These are phyloP conservation scores for Thrips palmi DNA, from an alignment of 1,140 invertebrate genomes.

Conservation along the genomic window DNA sequence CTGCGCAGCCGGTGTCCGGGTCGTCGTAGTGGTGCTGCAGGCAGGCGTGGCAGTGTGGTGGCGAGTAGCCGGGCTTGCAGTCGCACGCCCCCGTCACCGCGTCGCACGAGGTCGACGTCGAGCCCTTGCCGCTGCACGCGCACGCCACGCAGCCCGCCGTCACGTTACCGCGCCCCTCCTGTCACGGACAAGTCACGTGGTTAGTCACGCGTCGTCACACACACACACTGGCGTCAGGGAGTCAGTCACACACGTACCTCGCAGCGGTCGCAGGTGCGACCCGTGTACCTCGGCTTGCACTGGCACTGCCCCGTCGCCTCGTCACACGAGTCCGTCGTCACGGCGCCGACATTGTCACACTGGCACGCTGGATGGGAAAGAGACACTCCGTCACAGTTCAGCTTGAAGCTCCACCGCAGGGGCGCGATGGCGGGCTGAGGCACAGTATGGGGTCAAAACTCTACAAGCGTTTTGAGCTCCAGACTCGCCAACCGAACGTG, in stretches of 20 bases:
- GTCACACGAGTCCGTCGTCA: constrained; percentile 55
- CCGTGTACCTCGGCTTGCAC: constrained; percentile 64
- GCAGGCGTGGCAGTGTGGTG: constrained; percentile 25
- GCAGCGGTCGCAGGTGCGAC: constrained; percentile 74
- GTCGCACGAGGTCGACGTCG: constrained; percentile 49
- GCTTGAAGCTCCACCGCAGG: too few relatives aligned
- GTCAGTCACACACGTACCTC: constrained; percentile 33
- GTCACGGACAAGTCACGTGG: too few relatives aligned
- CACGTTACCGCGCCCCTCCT: constrained; percentile 38
- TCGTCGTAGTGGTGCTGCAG: constrained; percentile 29
- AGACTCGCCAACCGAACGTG: too few relatives aligned
- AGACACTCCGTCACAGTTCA: too few relatives aligned
- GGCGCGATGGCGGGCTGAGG: too few relatives aligned
- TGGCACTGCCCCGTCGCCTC: constrained; percentile 71
- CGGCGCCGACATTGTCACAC: constrained; percentile 54
- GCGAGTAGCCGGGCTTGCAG: constrained; percentile 35
- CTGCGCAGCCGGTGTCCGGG: constrained; percentile 29
- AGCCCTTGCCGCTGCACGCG: constrained; percentile 54
- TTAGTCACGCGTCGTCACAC: too few relatives aligned
- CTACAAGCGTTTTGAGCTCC: too few relatives aligned
- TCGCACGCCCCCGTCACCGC: constrained; percentile 54
- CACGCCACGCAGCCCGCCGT: constrained; percentile 43
- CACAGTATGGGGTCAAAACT: too few relatives aligned
- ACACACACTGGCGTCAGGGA: too few relatives aligned
- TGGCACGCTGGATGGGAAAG: constrained; percentile 40